Percentiles rank a stretch among this genome's conserved stretches.
Conservation (phyloP, 2,888 invertebrate species). For the Ophioninae sp. region DNA sequence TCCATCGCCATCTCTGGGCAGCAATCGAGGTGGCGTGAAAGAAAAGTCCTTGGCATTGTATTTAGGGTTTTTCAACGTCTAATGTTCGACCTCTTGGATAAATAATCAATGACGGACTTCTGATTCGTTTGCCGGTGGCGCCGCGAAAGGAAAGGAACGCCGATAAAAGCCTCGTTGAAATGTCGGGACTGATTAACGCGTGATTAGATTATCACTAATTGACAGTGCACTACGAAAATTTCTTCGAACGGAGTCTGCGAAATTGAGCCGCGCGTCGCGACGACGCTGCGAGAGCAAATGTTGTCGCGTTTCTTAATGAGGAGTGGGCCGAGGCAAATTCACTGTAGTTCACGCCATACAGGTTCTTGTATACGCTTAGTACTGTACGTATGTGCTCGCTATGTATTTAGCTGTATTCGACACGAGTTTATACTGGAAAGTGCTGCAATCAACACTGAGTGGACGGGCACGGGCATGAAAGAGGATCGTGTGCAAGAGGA, state of each 20-base stretch:
- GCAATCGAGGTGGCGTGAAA: neutral
- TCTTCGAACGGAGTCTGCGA: neutral
- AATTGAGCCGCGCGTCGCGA: neutral
- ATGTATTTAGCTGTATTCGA: conserved; percentile 35
- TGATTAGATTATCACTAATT: conserved; percentile 11
- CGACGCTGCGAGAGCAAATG: conserved; percentile 39
- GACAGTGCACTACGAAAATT: neutral
- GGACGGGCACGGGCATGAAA: conserved; percentile 25
- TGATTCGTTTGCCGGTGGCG: no score
- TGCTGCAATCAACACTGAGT: conserved; percentile 52
- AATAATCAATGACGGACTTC: no score
- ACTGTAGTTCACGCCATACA: neutral
- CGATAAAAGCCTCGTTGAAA: neutral
- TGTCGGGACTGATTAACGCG: neutral
- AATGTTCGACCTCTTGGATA: no score
- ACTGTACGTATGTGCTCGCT: conserved; percentile 7
- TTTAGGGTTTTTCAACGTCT: no score
- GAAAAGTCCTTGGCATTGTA: neutral
- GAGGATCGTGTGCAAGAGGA: neutral
- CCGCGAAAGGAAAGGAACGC: neutral
- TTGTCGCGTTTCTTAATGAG: conserved; percentile 57
- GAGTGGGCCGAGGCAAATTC: conserved; percentile 43
- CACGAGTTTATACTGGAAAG: conserved; percentile 37
- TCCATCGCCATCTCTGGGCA: neutral
- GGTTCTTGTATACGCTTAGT: conserved; percentile 5